Conservation (phyloP, 1,140 invertebrate genomes). For the Cherax destructor region DNA sequence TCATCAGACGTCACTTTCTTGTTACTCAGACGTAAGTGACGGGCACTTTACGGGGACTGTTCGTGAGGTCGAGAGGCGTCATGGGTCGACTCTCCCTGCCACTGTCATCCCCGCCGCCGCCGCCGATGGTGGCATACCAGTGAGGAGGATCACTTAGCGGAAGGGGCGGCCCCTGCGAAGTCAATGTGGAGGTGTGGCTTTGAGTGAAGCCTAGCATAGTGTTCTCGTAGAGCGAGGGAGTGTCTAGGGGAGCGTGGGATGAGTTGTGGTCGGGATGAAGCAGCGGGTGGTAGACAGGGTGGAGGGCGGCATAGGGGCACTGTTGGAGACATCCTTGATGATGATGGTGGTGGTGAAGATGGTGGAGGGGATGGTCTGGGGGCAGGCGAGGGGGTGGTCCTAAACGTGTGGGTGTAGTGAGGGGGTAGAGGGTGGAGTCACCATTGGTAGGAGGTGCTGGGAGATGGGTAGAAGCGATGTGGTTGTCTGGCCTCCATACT, state of each 20-base stretch:
- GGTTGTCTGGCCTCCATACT: constrained; percentile 22
- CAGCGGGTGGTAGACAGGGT: constrained; percentile 55
- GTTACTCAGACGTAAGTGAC: constrained; percentile 50
- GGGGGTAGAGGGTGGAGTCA: constrained; percentile 18
- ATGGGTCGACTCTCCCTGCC: constrained; percentile 41
- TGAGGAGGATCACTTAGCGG: constrained; percentile 46
- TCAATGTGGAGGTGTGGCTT: constrained; percentile 15
- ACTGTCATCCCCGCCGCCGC: constrained; percentile 19
- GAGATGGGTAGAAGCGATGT: constrained; percentile 39
- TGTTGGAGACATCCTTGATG: constrained; percentile 50
- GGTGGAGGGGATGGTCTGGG: constrained; percentile 52
- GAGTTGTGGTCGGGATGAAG: constrained; percentile 42
- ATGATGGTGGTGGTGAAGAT: constrained; percentile 42
- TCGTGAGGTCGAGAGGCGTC: constrained; percentile 28
- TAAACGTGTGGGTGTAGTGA: neutral
- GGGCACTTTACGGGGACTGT: constrained; percentile 50
- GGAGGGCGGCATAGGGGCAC: constrained; percentile 58
- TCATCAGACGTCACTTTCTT: neutral
- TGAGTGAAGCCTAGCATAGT: neutral
- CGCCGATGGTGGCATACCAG: constrained; percentile 55
- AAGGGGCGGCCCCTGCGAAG: constrained; percentile 17
- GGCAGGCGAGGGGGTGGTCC: constrained; percentile 55
- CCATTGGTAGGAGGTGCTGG: constrained; percentile 34
- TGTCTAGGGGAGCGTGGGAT: neutral
- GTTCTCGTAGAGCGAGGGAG: constrained; percentile 18